Evolutionary conservation across 1,140 invertebrate species (phyloP).

Genomic region (Aphaenogaster floridana): DNA sequence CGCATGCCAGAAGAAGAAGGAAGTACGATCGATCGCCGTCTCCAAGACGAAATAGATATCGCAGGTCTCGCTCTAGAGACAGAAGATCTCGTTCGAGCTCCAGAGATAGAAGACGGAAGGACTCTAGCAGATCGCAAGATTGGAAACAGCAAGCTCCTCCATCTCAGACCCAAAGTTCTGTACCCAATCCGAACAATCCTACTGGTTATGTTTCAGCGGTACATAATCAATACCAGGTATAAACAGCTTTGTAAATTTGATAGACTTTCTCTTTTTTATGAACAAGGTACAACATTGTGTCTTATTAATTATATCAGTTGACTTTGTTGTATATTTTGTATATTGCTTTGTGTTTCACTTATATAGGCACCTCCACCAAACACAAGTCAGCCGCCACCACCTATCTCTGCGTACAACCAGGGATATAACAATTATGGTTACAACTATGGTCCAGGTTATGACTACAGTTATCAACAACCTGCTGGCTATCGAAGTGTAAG

Average conservation of each 20-base stretch:
- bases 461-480: constrained; percentile 83
- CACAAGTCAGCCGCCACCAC: constrained; percentile 83
- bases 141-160: constrained; percentile 81
- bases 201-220: constrained; percentile 81
- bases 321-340: constrained; percentile 2
- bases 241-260: constrained; percentile 5
- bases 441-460: constrained; percentile 81
- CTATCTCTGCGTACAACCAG: constrained; percentile 80
- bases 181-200: constrained; percentile 71
- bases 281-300: not conserved
- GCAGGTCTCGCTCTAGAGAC: constrained; percentile 83
- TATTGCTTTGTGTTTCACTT: constrained; percentile 3
- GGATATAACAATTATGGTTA: constrained; percentile 84
- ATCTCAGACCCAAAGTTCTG: constrained; percentile 71
- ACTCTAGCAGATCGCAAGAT: constrained; percentile 74
- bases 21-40: constrained; percentile 85
- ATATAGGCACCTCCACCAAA: constrained; percentile 81
- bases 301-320: not conserved
- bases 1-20: constrained; percentile 81
- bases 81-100: constrained; percentile 81
- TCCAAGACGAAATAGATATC: constrained; percentile 82
- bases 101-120: constrained; percentile 81
- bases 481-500: constrained; percentile 85
- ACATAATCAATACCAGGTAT: constrained; percentile 85
- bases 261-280: not conserved